These are phyloP conservation scores for Gallinago undulata DNA, from an alignment of 2,113 vertebrate species.

Conservation along the genomic window DNA sequence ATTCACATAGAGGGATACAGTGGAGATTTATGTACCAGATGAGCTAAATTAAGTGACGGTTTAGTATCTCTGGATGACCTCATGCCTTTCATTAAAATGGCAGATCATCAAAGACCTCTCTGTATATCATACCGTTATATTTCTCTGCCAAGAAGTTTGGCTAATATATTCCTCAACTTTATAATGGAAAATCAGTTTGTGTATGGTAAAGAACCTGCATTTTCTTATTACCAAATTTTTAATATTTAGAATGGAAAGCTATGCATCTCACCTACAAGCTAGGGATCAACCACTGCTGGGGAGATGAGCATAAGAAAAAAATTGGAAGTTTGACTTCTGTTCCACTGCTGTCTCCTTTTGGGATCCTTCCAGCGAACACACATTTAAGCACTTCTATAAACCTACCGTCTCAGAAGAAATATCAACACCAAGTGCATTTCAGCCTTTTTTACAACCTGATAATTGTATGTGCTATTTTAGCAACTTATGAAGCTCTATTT, in stretches of 20 bases:
- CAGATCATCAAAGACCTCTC: background rate
- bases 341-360: background rate
- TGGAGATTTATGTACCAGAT: background rate
- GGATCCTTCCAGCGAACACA: background rate
- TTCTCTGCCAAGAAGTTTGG: background rate
- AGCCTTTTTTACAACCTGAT: slow-evolving; percentile 35
- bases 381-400: background rate
- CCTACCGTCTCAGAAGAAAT: background rate
- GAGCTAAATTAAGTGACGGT: background rate
- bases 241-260: background rate
- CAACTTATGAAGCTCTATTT: background rate
- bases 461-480: background rate
- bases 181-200: background rate
- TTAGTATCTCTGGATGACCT: background rate
- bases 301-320: background rate
- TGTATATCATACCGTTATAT: background rate
- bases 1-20: background rate
- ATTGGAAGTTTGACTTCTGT: background rate
- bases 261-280: background rate
- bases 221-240: background rate
- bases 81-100: background rate
- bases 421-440: slow-evolving; percentile 6
- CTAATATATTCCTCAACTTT: background rate
- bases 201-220: background rate
- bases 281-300: background rate